Evolutionary conservation across 1,140 invertebrate species (phyloP), one percentile per base, ranked within the genome.

Genomic region (Neelides sp.): DNA sequence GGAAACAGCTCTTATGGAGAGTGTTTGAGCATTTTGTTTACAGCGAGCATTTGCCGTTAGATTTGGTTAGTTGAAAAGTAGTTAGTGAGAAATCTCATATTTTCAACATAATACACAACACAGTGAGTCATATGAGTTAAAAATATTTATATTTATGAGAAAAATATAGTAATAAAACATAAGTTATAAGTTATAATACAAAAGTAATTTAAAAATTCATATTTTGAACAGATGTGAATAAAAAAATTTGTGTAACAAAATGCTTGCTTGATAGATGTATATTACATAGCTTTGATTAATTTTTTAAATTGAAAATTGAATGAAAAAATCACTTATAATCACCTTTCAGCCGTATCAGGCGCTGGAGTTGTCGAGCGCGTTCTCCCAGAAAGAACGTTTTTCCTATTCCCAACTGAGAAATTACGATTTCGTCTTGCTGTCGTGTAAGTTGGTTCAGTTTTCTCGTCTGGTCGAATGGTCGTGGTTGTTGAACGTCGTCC

Each of bases 401-500:
- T 7, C 63, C 36, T 17, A 59, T 63, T 53, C 4, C 47, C 41
- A 35, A 52, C 47, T 3, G 50, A 26, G 32, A 57, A 57, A 41
- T 57, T 53, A 0, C 35, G 27, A 12, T 34, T 30, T 13, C 32
- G 34, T 23, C 50, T 58, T n/a, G 69, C 65, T 23, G 24, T 39
- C 13, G 46, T 36, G 10, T 46, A 28, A 23, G 2, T 37, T 12
- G 40, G 39, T 12, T 44, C 40, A 2, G 51, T 42, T 22, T n/a
- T n/a, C n/a, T n/a, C n/a, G n/a, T 17, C 17, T 17, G 13, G n/a
- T 40, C 35, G 13, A 4, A 2, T 39, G 4, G 13, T 26, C 27
- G 58, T 57, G 56, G 61, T 58, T 34, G 64, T 61, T 44, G 66
- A 63, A 23, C 65, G 56, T 26, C 63, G 63, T 61, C 74, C 70